Conservation (phyloP, 2,888 invertebrate genomes). For the Tenthredo livida region DNA sequence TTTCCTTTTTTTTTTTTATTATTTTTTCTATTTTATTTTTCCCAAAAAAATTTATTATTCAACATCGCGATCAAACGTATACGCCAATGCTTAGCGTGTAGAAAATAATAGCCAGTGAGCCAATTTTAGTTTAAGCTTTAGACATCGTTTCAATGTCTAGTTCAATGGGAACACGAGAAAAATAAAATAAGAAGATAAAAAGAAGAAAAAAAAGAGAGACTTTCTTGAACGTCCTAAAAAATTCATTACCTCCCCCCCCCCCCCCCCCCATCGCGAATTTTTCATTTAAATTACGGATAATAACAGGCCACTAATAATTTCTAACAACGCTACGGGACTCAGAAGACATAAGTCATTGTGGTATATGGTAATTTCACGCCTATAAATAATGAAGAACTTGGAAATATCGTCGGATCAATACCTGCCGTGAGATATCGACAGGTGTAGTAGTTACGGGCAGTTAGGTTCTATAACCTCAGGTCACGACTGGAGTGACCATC, state of each 20-base stretch:
- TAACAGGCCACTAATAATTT: not conserved
- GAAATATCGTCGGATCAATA: slow-evolving; percentile 25
- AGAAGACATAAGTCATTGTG: not conserved
- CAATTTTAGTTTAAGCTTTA: slow-evolving; percentile 20
- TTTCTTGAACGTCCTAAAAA: not conserved
- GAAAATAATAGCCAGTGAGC: slow-evolving; percentile 24
- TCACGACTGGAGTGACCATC: not conserved
- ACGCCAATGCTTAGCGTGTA: slow-evolving; percentile 8
- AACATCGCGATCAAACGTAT: not conserved
- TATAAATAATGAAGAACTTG: slow-evolving; percentile 32
- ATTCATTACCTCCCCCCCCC: no score
- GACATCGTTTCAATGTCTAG: slow-evolving; percentile 37
- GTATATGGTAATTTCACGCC: slow-evolving; percentile 8
- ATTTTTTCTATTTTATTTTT: not conserved
- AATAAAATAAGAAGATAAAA: not conserved
- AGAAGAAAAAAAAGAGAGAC: not conserved
- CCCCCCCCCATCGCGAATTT: no score
- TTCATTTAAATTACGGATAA: not conserved
- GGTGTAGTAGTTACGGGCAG: slow-evolving; percentile 15
- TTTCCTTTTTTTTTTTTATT: not conserved
- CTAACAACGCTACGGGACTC: not conserved
- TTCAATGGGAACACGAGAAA: slow-evolving; percentile 25
- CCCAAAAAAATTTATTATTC: slow-evolving; percentile 1
- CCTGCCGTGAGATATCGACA: slow-evolving; percentile 42
- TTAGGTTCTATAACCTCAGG: slow-evolving; percentile 37